phyloP scores from a whole-genome alignment of 2,888 invertebrate species.

The Panopea generosa region DNA sequence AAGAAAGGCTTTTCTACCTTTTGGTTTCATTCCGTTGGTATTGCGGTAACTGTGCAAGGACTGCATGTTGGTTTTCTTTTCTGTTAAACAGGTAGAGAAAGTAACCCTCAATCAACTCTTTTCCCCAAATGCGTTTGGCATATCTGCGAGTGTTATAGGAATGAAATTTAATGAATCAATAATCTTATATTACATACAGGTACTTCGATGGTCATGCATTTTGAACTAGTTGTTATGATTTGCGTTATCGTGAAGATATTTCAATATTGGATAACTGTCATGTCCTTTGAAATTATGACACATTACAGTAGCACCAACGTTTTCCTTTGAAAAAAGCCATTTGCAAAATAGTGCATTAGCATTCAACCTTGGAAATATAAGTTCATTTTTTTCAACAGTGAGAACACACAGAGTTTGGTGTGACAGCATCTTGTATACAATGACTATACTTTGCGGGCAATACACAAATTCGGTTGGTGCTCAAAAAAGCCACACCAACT shows the following conservation, averaged over 20 bases:
- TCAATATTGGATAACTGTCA: constrained; percentile 24
- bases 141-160: too few species aligned
- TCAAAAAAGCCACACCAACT: constrained; percentile 22
- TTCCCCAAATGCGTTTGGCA: too few species aligned
- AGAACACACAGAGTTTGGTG: constrained; percentile 5
- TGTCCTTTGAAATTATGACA: constrained; percentile 40
- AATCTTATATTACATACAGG: constrained; percentile 18
- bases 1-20: too few species aligned
- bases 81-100: too few species aligned
- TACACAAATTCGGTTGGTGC: constrained; percentile 45
- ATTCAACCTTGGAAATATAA: constrained; percentile 11
- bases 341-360: constrained; percentile 15
- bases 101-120: too few species aligned
- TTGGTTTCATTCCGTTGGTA: too few species aligned
- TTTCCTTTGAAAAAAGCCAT: constrained; percentile 32
- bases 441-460: constrained; percentile 30
- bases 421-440: constrained; percentile 19
- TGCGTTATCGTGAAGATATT: constrained; percentile 31
- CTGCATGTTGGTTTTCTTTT: too few species aligned
- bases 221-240: constrained; percentile 31
- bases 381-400: constrained; percentile 39
- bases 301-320: constrained; percentile 19
- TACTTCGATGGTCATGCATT: constrained; percentile 21
- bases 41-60: too few species aligned
- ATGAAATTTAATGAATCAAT: constrained; percentile 50